These are phyloP conservation scores for Zonitis immaculata DNA, from an alignment of 2,888 invertebrate species.

Conservation along the genomic window DNA sequence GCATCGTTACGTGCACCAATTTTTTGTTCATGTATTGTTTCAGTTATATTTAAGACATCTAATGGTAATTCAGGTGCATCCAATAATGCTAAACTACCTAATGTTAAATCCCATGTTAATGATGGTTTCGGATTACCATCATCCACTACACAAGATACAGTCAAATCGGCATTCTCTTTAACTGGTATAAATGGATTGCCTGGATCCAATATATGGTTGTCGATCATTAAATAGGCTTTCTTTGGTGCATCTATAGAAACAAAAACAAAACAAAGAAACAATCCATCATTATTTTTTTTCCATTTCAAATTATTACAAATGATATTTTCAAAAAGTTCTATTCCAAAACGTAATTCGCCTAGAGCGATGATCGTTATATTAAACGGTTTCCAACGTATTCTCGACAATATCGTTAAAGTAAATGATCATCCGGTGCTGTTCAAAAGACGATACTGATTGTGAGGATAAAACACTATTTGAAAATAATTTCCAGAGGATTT, in stretches of 20 bases:
- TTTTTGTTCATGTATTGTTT: slow-evolving; percentile 41
- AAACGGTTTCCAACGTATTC: slow-evolving; percentile 12
- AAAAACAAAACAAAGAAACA: slow-evolving; percentile 6
- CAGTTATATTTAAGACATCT: slow-evolving; percentile 52
- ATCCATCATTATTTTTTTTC: neutral
- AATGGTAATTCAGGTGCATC: slow-evolving; percentile 56
- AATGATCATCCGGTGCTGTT: slow-evolving; percentile 13
- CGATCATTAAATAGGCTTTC: slow-evolving; percentile 80
- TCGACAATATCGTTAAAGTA: slow-evolving; percentile 17
- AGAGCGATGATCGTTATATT: slow-evolving; percentile 12
- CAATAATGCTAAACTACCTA: slow-evolving; percentile 55
- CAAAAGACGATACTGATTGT: slow-evolving; percentile 3
- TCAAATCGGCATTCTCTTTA: slow-evolving; percentile 76
- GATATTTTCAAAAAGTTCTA: neutral
- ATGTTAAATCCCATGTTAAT: slow-evolving; percentile 61
- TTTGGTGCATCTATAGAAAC: slow-evolving; percentile 74
- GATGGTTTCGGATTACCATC: slow-evolving; percentile 70
- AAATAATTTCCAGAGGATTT: too few species aligned
- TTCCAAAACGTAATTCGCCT: slow-evolving; percentile 1
- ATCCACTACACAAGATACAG: slow-evolving; percentile 81
- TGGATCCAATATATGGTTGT: slow-evolving; percentile 77
- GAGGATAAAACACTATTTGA: slow-evolving; percentile 15
- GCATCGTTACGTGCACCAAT: slow-evolving; percentile 59
- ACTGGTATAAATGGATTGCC: slow-evolving; percentile 86
- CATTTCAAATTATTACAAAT: slow-evolving; percentile 18